Percentiles rank a stretch among this genome's conserved stretches.
Conservation (phyloP, 2,113 vertebrate species). For the Mystacornis crossleyi region DNA sequence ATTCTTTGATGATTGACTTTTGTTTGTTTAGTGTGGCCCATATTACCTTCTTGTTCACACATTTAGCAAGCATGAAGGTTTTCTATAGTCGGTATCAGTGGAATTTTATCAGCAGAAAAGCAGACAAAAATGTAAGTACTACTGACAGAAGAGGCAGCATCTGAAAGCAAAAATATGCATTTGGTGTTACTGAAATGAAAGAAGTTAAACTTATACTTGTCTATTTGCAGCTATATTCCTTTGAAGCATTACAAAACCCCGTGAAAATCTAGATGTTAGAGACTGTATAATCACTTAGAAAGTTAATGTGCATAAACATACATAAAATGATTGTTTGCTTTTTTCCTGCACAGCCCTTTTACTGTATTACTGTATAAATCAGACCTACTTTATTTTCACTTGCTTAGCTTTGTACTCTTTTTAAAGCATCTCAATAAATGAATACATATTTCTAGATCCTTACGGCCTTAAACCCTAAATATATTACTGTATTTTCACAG, state of each 20-base stretch:
- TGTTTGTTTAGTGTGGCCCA: neutral
- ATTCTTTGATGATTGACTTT: neutral
- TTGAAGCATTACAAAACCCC: slow-evolving; percentile 2
- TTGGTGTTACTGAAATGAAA: neutral
- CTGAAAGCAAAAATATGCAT: neutral
- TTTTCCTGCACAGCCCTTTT: slow-evolving; percentile 18
- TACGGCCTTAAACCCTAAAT: neutral
- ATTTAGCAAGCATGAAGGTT: neutral
- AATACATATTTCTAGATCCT: neutral
- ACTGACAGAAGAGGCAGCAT: neutral
- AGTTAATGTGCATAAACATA: slow-evolving; percentile 41
- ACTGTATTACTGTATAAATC: slow-evolving; percentile 33
- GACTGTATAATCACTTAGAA: slow-evolving; percentile 27
- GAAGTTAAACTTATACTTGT: neutral
- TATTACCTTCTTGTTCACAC: neutral
- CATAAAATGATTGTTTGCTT: slow-evolving; percentile 22
- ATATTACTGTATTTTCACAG: neutral
- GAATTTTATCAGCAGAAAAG: slow-evolving; percentile 18
- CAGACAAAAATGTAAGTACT: neutral
- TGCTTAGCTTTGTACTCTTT: slow-evolving; percentile 1
- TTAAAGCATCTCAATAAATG: neutral
- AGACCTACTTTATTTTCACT: slow-evolving; percentile 17
- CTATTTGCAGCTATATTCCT: neutral
- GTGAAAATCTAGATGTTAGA: neutral
- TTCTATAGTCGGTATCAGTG: neutral